Evolutionary conservation across 2,797 vertebrate genomes (phyloP), one percentile per base, ranked within the genome.

Genomic region (Momotus momota): DNA sequence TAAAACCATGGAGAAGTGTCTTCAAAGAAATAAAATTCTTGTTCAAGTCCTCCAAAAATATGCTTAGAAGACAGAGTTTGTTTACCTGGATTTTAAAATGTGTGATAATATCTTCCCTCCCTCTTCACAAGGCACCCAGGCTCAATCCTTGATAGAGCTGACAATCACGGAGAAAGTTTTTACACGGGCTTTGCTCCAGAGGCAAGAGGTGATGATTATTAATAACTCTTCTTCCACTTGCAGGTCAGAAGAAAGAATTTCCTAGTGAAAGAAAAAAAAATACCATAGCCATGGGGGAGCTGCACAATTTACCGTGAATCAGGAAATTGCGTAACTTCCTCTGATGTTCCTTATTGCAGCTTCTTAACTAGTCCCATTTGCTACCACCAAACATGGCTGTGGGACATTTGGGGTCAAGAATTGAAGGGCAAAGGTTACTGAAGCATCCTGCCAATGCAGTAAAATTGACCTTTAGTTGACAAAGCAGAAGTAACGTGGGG

Each of bases 381-480:
- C 75, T 81, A 52, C 67, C 61, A 79, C 5, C 7, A 71, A 65
- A 95, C 17, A 23, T 54, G 74, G 57, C 58, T 92, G 78, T 67
- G 82, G 78, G 79, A 95, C 75, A 74, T 94, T 58, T 70, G 85
- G 80, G 97, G 93, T 96, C 96, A 96, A 58, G 91, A 95, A 96
- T 1, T 38, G 93, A 92, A 94, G 90, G 96, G 85, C 89, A 97
- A 54, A 97, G 97, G 95, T 97, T 91, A 93, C 70, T 85, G 90
- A 93, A 96, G 94, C 93, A 87, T 96, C 96, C 93, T 93, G 54
- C 80, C 96, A 75, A 46, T 49, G 90, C 77, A 60, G 84, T 61
- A 82, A 89, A 96, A 92, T 64, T 97, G 97, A 97, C 95, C 96
- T 97, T 95, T 97, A 77, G 72, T 84, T 97, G 95, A 97, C 97